Base-by-base conservation (phyloP, 1,140 invertebrate genomes). In the Atta texana region DNA sequence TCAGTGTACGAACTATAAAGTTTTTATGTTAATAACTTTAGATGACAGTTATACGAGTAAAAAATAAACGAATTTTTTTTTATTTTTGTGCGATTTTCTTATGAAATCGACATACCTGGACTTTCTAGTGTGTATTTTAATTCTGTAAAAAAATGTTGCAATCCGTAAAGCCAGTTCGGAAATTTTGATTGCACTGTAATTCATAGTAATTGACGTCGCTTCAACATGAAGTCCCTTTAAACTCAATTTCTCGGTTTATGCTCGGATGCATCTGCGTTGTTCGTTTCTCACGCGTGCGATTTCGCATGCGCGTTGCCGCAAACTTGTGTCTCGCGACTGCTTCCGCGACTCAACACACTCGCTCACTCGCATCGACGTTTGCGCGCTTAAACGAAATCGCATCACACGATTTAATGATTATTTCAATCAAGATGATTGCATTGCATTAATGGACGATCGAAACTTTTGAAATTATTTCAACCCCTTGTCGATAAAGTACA, bases 221-320 rank as follows among this genome's bases (percentile, higher is more conserved):
- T 10, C 39, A 44, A 44, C 39, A 44, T n/a, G n/a, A n/a, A n/a
- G n/a, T 44, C 8, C 8, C 39, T 3, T 44, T 49, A 61, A 82
- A 24, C 51, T 72, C 18, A n/a, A 12, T 71, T 3, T 39, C 34
- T 74, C 24, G 21, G 39, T 82, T 82, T 57, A 74, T 39, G 55
- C 24, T 61, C 5, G 59, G 8, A 49, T 53, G 66, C 6, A 39
- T 39, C 34, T 39, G 6, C 12, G 24, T 24, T 28, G 53, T 59
- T 57, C 31, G 31, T 75, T 75, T 82, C 53, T 53, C 66, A 69
- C 66, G 34, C 53, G 34, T 53, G 66, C 63, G 39, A 72, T 82
- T 82, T 82, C 12, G 53, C 80, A 59, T 31, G 18, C 18, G n/a
- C 49, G 44, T 55, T 34, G 61, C 8, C 24, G 39, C 28, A 53